These are phyloP conservation scores for Chiridota heheva DNA, from an alignment of 35 echinoderm and acorn worm species.

Conservation along the genomic window DNA sequence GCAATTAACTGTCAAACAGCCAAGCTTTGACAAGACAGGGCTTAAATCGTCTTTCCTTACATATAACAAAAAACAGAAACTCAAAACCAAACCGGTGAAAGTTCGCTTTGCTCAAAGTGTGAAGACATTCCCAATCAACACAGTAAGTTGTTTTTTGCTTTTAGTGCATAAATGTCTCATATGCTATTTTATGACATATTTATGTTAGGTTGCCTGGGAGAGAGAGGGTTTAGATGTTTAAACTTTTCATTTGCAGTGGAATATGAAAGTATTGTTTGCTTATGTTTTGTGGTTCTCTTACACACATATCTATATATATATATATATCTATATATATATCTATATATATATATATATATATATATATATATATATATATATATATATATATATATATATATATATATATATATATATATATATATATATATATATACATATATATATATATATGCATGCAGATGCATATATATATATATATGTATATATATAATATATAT, in stretches of 20 bases:
- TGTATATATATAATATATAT: too few species aligned
- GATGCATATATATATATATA: too few species aligned
- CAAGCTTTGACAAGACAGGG: constrained; percentile 78
- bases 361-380: too few species aligned
- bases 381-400: too few species aligned
- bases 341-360: too few species aligned
- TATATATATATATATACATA: too few species aligned
- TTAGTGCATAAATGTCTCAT: neutral
- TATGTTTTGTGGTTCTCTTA: too few species aligned
- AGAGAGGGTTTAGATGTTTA: neutral
- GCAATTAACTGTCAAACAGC: constrained; percentile 78
- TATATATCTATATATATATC: too few species aligned
- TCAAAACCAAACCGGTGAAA: constrained; percentile 80
- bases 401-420: too few species aligned
- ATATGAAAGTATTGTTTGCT: neutral
- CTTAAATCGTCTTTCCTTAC: constrained; percentile 92
- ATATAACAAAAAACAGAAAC: constrained; percentile 86
- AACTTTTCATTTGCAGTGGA: neutral
- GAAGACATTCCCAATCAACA: constrained; percentile 47
- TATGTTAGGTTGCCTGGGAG: neutral
- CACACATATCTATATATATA: too few species aligned
- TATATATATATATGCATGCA: too few species aligned
- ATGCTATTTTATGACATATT: neutral
- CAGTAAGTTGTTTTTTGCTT: constrained; percentile 56
- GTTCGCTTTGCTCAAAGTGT: constrained; percentile 92